Base-by-base conservation (phyloP, 2,888 invertebrate genomes). In the Pollenia angustigena region DNA sequence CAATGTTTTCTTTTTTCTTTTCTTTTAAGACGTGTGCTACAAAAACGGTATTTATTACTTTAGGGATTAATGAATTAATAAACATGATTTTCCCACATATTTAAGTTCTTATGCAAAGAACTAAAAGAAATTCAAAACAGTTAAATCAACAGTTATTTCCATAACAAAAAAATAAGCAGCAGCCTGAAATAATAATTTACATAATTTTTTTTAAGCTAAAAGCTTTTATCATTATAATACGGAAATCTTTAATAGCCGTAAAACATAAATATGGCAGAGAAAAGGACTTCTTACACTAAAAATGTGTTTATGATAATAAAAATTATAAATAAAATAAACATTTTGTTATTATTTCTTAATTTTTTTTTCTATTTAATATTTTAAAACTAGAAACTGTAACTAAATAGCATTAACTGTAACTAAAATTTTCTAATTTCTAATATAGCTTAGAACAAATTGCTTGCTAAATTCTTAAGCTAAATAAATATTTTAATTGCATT, bases 401-500 rank as follows among this genome's bases (percentile, higher is more conserved):
- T 32, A 58, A 58, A n/a, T 2, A 11, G 58, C 14, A 8, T 58
- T 4, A 58, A 56, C 56, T 72, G 11, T 46, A 72, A 56, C 71
- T 44, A 46, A 56, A 56, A 40, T 14, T 56, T 44, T 14, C 18
- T 8, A 44, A 56, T 14, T 32, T 48, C 32, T 14, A 7, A 23
- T 48, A 14, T 0, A 62, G n/a, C 23, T 18, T 7, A 58, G 9
- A 66, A 78, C 44, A 32, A 56, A 46, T 16, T 44, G 10, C 58
- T 78, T 23, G 40, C 10, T 14, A 42, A 40, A 32, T 72, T 74
- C n/a, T 54, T n/a, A 23, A 32, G 32, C 11, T 18, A 40, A 48
- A 48, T 68, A 40, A 56, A 48, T 48, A 56, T 68, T 58, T 78
- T 66, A 68, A 78, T 56, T 76, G 54, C 54, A 66, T 32, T 66